Conservation (phyloP, 2,113 vertebrate genomes). For the Gymnorhina tibicen region DNA sequence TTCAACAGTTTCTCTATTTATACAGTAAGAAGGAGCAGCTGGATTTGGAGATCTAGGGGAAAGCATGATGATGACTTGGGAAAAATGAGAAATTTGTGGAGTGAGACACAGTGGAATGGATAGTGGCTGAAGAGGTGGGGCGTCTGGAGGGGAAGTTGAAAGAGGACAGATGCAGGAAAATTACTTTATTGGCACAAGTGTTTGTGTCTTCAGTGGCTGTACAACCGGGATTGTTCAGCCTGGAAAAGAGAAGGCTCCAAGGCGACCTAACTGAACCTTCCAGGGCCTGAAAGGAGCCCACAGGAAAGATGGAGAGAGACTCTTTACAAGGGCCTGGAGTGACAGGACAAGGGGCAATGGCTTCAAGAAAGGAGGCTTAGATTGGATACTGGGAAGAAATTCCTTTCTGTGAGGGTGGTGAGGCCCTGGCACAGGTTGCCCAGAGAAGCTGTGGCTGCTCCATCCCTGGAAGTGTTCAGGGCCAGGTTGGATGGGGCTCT, state of each 20-base stretch:
- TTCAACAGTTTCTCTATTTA: not conserved
- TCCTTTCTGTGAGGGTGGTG: fast-evolving
- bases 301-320: not conserved
- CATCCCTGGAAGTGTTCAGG: fast-evolving
- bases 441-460: not conserved
- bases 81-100: not conserved
- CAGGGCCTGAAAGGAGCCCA: not conserved
- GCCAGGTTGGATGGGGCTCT: not conserved
- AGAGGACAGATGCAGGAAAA: not conserved
- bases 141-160: not conserved
- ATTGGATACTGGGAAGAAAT: not conserved
- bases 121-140: not conserved
- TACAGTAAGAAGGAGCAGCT: not conserved
- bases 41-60: not conserved
- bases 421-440: not conserved
- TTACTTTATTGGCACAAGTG: not conserved
- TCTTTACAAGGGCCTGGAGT: not conserved
- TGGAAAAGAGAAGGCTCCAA: not conserved
- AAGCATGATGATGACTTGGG: not conserved
- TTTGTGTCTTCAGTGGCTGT: not conserved
- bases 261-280: not conserved
- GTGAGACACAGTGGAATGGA: not conserved
- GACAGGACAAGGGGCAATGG: not conserved
- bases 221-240: not conserved
- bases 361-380: fast-evolving